These are phyloP conservation scores for Gadus macrocephalus DNA, from an alignment of 2,113 vertebrate species.

Conservation along the genomic window DNA sequence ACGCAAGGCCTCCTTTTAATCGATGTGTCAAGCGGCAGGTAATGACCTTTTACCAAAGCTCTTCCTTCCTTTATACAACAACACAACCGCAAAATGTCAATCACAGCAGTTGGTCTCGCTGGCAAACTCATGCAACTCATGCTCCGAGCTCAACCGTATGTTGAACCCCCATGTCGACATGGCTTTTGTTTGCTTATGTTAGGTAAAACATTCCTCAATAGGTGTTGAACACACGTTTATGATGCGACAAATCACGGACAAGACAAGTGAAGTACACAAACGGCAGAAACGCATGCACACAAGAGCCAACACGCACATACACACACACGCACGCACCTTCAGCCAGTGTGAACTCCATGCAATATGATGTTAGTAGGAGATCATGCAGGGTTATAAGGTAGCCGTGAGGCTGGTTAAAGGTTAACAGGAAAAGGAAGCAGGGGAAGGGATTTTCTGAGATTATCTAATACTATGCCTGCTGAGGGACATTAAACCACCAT, in stretches of 20 bases:
- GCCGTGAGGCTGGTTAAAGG: conserved; percentile 7
- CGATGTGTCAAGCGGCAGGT: no score
- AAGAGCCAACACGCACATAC: conserved; percentile 31
- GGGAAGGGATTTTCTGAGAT: neutral
- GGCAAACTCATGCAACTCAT: no score
- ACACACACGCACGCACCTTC: conserved; percentile 45
- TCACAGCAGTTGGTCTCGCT: no score
- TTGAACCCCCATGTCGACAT: neutral
- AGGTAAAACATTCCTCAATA: no score
- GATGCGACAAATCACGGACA: conserved; percentile 43
- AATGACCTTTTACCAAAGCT: no score
- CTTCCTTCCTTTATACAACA: no score
- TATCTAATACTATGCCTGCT: neutral
- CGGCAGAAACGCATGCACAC: conserved; percentile 5
- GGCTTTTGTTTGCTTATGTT: neutral
- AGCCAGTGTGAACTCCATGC: conserved; percentile 35
- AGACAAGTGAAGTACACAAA: conserved; percentile 39
- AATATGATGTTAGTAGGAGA: conserved; percentile 32
- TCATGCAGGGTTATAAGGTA: conserved; percentile 52
- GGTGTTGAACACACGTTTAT: conserved; percentile 24
- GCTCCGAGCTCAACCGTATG: no score
- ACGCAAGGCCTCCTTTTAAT: no score
- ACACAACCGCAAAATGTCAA: no score
- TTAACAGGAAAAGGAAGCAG: no score
- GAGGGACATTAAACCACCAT: conserved; percentile 31